phyloP scores from a whole-genome alignment of 1,140 invertebrate species.

The Zaprionus taronus region DNA sequence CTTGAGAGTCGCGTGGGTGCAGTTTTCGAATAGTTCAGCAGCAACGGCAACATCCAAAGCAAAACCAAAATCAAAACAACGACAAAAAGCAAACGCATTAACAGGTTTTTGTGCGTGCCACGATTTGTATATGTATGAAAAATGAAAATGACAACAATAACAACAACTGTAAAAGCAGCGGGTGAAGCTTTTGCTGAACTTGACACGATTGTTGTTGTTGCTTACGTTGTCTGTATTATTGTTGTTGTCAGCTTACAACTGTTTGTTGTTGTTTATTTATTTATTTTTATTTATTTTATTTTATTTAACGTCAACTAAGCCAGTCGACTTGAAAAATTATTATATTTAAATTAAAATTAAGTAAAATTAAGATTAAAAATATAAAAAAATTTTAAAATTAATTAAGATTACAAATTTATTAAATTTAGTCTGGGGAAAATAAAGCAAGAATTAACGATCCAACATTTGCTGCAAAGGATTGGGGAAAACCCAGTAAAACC shows the following conservation, averaged over 20 bases:
- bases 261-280: conserved; percentile 54
- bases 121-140: conserved; percentile 60
- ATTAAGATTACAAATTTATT: too few species aligned
- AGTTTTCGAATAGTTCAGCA: conserved; percentile 32
- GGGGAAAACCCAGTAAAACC: too few species aligned
- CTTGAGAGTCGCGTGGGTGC: conserved; percentile 62
- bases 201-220: conserved; percentile 71
- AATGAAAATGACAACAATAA: conserved; percentile 59
- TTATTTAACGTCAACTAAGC: too few species aligned
- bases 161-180: conserved; percentile 54
- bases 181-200: conserved; percentile 79
- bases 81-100: conserved; percentile 61
- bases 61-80: conserved; percentile 18
- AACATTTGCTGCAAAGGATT: too few species aligned
- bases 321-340: too few species aligned
- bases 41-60: background rate
- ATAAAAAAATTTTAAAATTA: too few species aligned
- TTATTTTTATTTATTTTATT: too few species aligned
- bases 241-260: conserved; percentile 30
- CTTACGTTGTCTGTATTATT: background rate
- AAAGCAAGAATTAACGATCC: too few species aligned
- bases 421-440: too few species aligned
- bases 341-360: too few species aligned
- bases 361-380: too few species aligned
- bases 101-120: conserved; percentile 75